These are phyloP conservation scores for Heliothis virescens DNA, from an alignment of 1,140 invertebrate species.

Conservation along the genomic window DNA sequence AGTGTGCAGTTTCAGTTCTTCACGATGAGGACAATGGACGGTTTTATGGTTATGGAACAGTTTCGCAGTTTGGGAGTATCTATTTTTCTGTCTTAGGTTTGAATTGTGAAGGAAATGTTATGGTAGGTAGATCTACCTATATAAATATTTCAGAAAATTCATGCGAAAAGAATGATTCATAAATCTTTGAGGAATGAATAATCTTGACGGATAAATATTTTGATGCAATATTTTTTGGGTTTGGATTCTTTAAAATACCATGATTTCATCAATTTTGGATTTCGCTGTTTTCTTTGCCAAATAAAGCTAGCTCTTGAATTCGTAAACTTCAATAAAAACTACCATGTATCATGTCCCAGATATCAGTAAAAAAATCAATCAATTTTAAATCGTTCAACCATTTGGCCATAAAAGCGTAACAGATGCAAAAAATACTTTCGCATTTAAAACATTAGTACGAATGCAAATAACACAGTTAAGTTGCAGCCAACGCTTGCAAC, in stretches of 20 bases:
- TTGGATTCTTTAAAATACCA: too few relatives aligned
- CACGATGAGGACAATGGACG: slow-evolving; percentile 43
- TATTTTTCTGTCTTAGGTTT: slow-evolving; percentile 32
- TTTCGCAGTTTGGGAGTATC: slow-evolving; percentile 23
- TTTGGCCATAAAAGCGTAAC: too few relatives aligned
- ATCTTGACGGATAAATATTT: not conserved
- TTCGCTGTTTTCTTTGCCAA: too few relatives aligned
- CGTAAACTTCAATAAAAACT: too few relatives aligned
- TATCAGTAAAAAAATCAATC: too few relatives aligned
- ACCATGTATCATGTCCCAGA: too few relatives aligned
- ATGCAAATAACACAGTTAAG: not conserved
- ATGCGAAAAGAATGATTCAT: not conserved
- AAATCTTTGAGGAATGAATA: not conserved
- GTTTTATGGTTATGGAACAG: slow-evolving; percentile 31
- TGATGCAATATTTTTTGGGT: not conserved
- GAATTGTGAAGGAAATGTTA: slow-evolving; percentile 12
- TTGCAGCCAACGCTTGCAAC: too few relatives aligned
- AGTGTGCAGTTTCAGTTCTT: slow-evolving; percentile 26
- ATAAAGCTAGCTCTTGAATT: too few relatives aligned
- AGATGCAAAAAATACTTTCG: too few relatives aligned
- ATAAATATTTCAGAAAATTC: not conserved
- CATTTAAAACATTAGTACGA: not conserved
- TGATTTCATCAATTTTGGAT: too few relatives aligned
- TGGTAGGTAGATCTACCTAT: slow-evolving; percentile 3
- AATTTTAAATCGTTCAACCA: too few relatives aligned